Percentiles rank a stretch among this genome's conserved stretches.
These are phyloP conservation scores for Cheilosia pagana DNA, from an alignment of 2,888 invertebrate genomes.

Conservation along the genomic window DNA sequence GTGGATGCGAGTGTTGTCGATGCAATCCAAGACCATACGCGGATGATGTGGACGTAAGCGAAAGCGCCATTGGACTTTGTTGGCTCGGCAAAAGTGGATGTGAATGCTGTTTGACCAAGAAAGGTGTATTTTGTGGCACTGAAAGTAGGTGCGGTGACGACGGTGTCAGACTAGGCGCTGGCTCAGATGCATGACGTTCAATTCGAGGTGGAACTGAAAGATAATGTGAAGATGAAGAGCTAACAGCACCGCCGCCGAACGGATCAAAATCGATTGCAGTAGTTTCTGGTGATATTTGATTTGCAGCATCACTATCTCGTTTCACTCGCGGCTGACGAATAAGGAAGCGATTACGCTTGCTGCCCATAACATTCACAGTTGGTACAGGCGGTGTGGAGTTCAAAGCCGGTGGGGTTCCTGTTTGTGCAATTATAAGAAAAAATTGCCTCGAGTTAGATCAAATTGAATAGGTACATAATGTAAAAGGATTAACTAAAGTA, in stretches of 20 bases:
- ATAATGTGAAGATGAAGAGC: slow-evolving; percentile 78
- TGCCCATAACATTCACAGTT: slow-evolving; percentile 83
- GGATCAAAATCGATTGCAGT: slow-evolving; percentile 79
- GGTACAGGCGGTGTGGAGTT: slow-evolving; percentile 60
- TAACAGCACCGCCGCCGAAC: slow-evolving; percentile 76
- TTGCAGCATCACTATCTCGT: slow-evolving; percentile 85
- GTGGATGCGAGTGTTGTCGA: slow-evolving; percentile 85
- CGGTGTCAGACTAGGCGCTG: slow-evolving; percentile 84
- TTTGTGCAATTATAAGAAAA: not conserved
- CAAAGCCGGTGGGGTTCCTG: slow-evolving; percentile 63
- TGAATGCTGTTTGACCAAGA: slow-evolving; percentile 88
- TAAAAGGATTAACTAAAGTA: too few relatives aligned
- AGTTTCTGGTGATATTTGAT: slow-evolving; percentile 82
- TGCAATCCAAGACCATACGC: slow-evolving; percentile 81
- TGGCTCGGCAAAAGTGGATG: slow-evolving; percentile 87
- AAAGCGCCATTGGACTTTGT: slow-evolving; percentile 80
- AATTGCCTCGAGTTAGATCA: not conserved
- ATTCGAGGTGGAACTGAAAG: slow-evolving; percentile 85
- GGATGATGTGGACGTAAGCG: slow-evolving; percentile 75
- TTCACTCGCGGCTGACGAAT: slow-evolving; percentile 88
- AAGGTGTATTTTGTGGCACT: slow-evolving; percentile 85
- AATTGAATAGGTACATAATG: too few relatives aligned
- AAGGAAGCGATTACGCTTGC: slow-evolving; percentile 87
- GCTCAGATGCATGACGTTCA: slow-evolving; percentile 86
- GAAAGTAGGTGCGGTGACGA: slow-evolving; percentile 85